Evolutionary conservation across 2,797 vertebrate species (phyloP).

Genomic region (Smutsia gigantea): DNA sequence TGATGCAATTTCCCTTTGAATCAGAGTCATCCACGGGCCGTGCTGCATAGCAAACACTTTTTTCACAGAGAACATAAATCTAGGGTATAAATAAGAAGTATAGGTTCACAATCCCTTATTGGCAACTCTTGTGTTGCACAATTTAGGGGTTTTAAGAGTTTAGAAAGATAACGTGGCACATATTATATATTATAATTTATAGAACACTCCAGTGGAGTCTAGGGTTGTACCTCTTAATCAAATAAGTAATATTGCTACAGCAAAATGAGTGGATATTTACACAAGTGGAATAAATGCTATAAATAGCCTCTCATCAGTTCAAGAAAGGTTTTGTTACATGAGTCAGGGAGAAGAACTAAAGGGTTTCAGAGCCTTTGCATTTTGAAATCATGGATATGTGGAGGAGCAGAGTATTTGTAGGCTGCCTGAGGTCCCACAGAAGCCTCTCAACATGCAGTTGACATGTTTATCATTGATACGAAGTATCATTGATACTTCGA

Average conservation of each 20-base stretch:
- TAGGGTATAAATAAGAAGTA: neutral
- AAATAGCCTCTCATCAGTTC: neutral
- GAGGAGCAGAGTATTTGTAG: neutral
- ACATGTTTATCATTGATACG: neutral
- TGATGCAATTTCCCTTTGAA: constrained; percentile 7
- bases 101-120: neutral
- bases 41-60: neutral
- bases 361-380: neutral
- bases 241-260: neutral
- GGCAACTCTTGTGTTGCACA: neutral
- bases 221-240: neutral
- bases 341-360: neutral
- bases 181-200: neutral
- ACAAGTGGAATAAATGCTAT: neutral
- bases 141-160: constrained; percentile 13
- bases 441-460: neutral
- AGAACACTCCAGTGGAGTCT: neutral
- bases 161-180: neutral
- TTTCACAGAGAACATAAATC: neutral
- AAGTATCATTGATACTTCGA: no score
- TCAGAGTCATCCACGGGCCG: neutral
- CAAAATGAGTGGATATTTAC: neutral
- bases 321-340: neutral
- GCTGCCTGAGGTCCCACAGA: neutral
- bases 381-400: neutral